These are phyloP conservation scores for Crotalus helleri DNA, from an alignment of 2,113 vertebrate genomes.

Conservation along the genomic window DNA sequence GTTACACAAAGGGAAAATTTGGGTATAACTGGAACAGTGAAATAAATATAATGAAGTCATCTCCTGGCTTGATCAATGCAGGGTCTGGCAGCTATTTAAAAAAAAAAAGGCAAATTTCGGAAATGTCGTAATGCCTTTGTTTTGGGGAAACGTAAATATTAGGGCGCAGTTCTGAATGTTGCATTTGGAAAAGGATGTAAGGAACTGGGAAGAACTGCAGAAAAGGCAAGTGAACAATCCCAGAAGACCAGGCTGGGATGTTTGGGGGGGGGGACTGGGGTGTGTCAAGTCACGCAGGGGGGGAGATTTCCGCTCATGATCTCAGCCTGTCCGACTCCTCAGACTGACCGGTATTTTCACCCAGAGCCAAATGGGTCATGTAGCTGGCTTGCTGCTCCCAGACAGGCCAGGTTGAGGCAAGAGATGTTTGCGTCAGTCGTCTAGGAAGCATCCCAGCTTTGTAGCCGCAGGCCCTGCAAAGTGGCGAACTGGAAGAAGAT, in stretches of 20 bases:
- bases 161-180: neutral
- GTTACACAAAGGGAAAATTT: neutral
- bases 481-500: neutral
- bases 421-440: neutral
- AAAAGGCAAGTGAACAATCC: rapidly evolving
- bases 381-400: neutral
- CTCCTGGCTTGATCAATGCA: neutral
- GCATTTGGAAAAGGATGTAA: neutral
- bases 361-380: neutral
- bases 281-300: neutral
- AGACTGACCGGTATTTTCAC: too few species aligned
- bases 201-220: neutral
- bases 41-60: neutral
- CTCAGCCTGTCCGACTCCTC: neutral
- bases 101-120: neutral
- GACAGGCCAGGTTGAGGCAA: neutral
- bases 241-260: neutral
- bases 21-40: neutral
- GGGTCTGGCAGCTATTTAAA: neutral
- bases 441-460: neutral
- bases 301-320: neutral
- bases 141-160: neutral
- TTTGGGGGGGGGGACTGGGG: neutral
- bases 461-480: neutral
- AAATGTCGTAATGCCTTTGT: neutral